phyloP scores from a whole-genome alignment of 2,888 invertebrate genomes.

The Chymomyza procnemis region DNA sequence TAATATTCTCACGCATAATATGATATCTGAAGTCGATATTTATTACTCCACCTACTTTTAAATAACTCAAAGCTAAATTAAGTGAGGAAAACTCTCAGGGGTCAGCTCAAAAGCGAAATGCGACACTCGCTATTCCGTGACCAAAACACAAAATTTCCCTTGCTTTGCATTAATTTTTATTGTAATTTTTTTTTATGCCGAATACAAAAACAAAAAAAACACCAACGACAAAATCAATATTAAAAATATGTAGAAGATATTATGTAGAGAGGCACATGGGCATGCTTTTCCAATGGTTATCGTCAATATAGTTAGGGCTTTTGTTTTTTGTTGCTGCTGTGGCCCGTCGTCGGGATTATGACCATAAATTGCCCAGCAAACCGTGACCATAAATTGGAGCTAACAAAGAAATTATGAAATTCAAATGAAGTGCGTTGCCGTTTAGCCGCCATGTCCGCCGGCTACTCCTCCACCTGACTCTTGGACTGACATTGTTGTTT shows the following conservation, averaged over 20 bases:
- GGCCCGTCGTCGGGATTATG: slow-evolving; percentile 49
- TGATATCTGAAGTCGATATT: not conserved
- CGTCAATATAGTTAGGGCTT: slow-evolving; percentile 65
- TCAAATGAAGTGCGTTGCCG: slow-evolving; percentile 70
- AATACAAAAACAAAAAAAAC: not conserved
- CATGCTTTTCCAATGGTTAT: slow-evolving; percentile 64
- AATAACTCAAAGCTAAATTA: slow-evolving; percentile 18
- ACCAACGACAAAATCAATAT: not conserved
- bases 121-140: not conserved
- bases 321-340: slow-evolving; percentile 34
- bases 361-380: slow-evolving; percentile 69
- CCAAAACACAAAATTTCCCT: not conserved
- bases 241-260: not conserved
- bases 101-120: not conserved
- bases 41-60: slow-evolving; percentile 12
- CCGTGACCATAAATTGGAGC: slow-evolving; percentile 73
- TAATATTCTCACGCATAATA: slow-evolving; percentile 4
- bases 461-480: not conserved
- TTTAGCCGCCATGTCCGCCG: slow-evolving; percentile 1
- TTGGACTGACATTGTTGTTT: not conserved
- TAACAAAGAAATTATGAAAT: slow-evolving; percentile 74
- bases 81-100: slow-evolving; percentile 34
- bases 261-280: slow-evolving; percentile 14
- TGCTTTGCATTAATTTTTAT: slow-evolving; percentile 41
- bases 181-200: slow-evolving; percentile 30